A percentile compares a stretch with the other conserved stretches of the same genome.
Evolutionary conservation across 2,113 vertebrate genomes (phyloP).

Genomic region (Sinocyclocheilus maitianheensis): DNA sequence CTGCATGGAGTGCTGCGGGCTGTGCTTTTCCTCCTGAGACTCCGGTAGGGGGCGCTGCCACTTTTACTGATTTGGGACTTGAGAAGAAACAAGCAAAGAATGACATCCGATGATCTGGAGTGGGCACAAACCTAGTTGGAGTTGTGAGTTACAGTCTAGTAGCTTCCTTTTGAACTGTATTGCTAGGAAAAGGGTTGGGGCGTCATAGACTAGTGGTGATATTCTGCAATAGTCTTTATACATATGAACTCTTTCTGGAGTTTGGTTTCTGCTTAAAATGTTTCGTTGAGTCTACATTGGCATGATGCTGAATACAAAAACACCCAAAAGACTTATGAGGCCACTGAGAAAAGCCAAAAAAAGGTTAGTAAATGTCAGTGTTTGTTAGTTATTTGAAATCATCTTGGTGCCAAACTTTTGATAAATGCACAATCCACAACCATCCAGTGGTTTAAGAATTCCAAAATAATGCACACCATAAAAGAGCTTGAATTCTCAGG

Average conservation of each 20-base stretch:
- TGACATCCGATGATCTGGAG: background rate
- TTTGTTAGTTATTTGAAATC: constrained; percentile 19
- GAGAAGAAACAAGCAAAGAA: background rate
- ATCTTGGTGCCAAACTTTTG: background rate
- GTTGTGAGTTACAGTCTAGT: background rate
- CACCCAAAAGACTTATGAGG: background rate
- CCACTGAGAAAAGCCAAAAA: background rate
- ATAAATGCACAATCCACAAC: background rate
- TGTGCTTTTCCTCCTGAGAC: constrained; percentile 96
- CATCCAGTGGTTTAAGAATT: constrained; percentile 7
- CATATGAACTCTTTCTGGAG: background rate
- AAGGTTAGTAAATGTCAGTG: background rate
- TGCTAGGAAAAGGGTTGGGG: background rate
- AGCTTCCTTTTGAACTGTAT: background rate
- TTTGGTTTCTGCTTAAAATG: background rate
- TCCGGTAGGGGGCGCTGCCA: constrained; percentile 37
- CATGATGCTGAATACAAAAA: constrained; percentile 7
- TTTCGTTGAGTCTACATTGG: constrained; percentile 9
- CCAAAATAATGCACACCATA: background rate
- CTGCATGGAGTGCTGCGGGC: constrained; percentile 99
- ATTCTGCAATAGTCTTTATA: background rate
- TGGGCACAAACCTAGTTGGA: no score
- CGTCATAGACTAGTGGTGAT: background rate
- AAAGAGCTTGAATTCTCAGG: constrained; percentile 33
- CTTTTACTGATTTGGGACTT: background rate